Percentiles rank a stretch among this genome's conserved stretches.
phyloP scores from a whole-genome alignment of 2,113 vertebrate genomes.

The Cyprinodon brontotheroides region DNA sequence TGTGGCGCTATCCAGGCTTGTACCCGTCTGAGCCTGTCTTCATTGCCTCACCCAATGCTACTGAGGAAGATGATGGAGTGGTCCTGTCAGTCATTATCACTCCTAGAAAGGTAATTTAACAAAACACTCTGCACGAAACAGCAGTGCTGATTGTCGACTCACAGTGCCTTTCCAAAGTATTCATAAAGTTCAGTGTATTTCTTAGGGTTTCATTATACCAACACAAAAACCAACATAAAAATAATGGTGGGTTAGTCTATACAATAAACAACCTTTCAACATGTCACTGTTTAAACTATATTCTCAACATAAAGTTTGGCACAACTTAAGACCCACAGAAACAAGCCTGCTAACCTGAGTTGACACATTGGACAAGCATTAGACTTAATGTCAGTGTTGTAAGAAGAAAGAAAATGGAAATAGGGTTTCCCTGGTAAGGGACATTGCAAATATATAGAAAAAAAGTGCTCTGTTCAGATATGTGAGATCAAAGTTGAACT shows the following conservation, averaged over 20 bases:
- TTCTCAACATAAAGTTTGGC: neutral
- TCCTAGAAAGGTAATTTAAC: conserved; percentile 80
- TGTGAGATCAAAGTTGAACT: neutral
- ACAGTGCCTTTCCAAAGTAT: neutral
- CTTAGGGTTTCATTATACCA: neutral
- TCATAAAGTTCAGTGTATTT: neutral
- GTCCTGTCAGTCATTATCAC: conserved; percentile 91
- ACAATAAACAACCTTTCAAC: neutral
- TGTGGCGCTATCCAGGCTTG: conserved; percentile 87
- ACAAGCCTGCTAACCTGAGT: too few species aligned
- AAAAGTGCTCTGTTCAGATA: neutral
- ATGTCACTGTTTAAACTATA: neutral
- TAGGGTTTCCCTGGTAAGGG: too few species aligned
- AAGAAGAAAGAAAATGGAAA: too few species aligned
- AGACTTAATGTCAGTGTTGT: too few species aligned
- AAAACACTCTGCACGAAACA: neutral
- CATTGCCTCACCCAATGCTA: conserved; percentile 84
- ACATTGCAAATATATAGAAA: too few species aligned
- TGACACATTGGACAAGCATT: too few species aligned
- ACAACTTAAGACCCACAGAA: neutral
- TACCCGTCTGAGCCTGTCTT: conserved; percentile 95
- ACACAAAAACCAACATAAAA: neutral
- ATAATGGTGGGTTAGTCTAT: neutral
- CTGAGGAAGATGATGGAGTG: conserved; percentile 88
- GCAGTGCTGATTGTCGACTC: neutral